Percentiles rank a stretch among this genome's conserved stretches.
These are phyloP conservation scores for Eonycteris spelaea DNA, from an alignment of 2,113 vertebrate species.

Conservation along the genomic window DNA sequence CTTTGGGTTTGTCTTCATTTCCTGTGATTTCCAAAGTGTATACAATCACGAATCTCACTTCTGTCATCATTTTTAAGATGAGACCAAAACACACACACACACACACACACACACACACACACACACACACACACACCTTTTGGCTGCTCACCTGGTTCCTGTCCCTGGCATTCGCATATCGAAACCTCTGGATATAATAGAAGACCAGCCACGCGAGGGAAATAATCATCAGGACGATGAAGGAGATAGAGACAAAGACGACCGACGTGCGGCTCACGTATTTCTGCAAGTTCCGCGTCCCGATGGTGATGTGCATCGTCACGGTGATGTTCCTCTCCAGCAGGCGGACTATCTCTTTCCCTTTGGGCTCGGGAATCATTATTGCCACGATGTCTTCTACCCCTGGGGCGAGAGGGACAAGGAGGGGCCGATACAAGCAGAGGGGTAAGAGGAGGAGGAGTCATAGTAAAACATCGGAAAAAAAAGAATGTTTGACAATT, in stretches of 20 bases:
- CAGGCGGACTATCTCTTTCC: slow-evolving; percentile 91
- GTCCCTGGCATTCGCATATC: slow-evolving; percentile 96
- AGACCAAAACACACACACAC: no score
- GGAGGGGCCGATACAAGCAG: no score
- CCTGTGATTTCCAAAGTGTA: neutral
- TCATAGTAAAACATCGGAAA: neutral
- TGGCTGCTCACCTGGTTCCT: slow-evolving; percentile 92
- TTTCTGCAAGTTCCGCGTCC: slow-evolving; percentile 98
- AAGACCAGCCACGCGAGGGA: slow-evolving; percentile 99
- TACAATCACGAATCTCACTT: neutral
- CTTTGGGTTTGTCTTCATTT: neutral
- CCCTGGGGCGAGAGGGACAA: slow-evolving; percentile 78
- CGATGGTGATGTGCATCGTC: slow-evolving; percentile 94
- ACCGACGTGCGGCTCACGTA: slow-evolving; percentile 98
- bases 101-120: no score
- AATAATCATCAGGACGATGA: slow-evolving; percentile 99
- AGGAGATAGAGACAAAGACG: slow-evolving; percentile 99
- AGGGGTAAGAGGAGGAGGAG: neutral
- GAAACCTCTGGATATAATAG: slow-evolving; percentile 99
- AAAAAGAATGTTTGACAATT: no score
- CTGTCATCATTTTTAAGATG: neutral
- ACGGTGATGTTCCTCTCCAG: slow-evolving; percentile 91
- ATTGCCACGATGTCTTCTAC: slow-evolving; percentile 94
- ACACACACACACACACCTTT: neutral
- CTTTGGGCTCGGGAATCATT: slow-evolving; percentile 97